A percentile compares a stretch with the other conserved stretches of the same genome.
phyloP scores from a whole-genome alignment of 1,140 invertebrate species.

The Hycleus cichorii region DNA sequence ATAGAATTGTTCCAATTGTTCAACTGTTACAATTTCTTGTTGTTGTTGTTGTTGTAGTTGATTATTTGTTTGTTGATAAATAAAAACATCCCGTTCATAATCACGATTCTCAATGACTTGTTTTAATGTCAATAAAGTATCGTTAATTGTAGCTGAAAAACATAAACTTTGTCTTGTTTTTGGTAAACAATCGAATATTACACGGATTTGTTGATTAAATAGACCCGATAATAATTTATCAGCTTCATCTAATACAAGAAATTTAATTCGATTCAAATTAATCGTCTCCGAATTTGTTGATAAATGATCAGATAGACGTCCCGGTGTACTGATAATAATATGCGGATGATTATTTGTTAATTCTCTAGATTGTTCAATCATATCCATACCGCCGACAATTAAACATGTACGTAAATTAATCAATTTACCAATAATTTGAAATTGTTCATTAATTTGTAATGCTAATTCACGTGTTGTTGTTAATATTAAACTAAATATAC shows the following conservation, averaged over 20 bases:
- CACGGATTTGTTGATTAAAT: constrained; percentile 73
- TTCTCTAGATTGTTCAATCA: constrained; percentile 81
- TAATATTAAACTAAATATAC: constrained; percentile 89
- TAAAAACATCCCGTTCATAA: constrained; percentile 33
- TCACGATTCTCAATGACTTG: constrained; percentile 49
- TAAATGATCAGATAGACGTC: constrained; percentile 81
- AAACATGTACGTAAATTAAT: constrained; percentile 75
- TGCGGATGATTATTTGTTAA: constrained; percentile 76
- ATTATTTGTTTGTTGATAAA: constrained; percentile 58
- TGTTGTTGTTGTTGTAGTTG: constrained; percentile 21
- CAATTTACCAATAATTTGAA: constrained; percentile 77
- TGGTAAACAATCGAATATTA: constrained; percentile 75
- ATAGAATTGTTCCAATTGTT: constrained; percentile 82
- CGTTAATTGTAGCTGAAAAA: constrained; percentile 95
- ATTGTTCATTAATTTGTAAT: constrained; percentile 89
- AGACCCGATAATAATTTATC: constrained; percentile 63
- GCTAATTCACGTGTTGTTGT: constrained; percentile 96
- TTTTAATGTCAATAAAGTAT: constrained; percentile 67
- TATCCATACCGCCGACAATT: constrained; percentile 90
- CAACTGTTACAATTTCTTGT: constrained; percentile 64
- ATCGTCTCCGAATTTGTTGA: constrained; percentile 72
- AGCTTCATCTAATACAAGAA: constrained; percentile 88
- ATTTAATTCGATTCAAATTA: constrained; percentile 71
- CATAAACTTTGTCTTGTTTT: constrained; percentile 76
- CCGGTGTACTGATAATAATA: constrained; percentile 91